Evolutionary conservation across 2,888 invertebrate genomes (phyloP).

Genomic region (Macaria liturata): DNA sequence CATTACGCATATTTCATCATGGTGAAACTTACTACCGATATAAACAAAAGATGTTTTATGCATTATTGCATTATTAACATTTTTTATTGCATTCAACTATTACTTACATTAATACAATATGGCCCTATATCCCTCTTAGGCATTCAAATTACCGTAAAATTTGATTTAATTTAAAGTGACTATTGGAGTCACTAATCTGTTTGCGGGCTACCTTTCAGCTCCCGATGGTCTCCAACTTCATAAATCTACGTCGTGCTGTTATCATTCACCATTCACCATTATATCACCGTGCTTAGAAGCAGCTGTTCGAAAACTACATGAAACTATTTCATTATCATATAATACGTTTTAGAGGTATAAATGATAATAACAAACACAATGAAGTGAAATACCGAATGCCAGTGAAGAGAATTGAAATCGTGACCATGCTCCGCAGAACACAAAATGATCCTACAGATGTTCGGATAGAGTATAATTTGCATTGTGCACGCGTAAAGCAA

Average conservation of each 20-base stretch:
- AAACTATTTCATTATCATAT: slow-evolving; percentile 58
- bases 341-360: slow-evolving; percentile 51
- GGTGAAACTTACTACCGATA: no score
- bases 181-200: no score
- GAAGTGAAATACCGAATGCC: slow-evolving; percentile 69
- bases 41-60: no score
- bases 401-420: slow-evolving; percentile 68
- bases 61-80: no score
- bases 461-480: slow-evolving; percentile 60
- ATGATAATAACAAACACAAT: slow-evolving; percentile 67
- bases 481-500: slow-evolving; percentile 54
- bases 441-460: slow-evolving; percentile 54
- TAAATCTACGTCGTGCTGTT: slow-evolving; percentile 16
- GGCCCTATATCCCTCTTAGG: no score
- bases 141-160: no score
- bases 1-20: no score
- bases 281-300: slow-evolving; percentile 17
- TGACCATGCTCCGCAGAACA: slow-evolving; percentile 47
- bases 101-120: no score
- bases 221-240: slow-evolving; percentile 1
- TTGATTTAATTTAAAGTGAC: no score
- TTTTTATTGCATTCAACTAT: no score
- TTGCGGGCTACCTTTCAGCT: background rate
- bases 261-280: slow-evolving; percentile 15
- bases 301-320: slow-evolving; percentile 50